A percentile compares a stretch with the other conserved stretches of the same genome.
phyloP scores from a whole-genome alignment of 2,888 invertebrate genomes.

The Drosophila parthenogenetica region DNA sequence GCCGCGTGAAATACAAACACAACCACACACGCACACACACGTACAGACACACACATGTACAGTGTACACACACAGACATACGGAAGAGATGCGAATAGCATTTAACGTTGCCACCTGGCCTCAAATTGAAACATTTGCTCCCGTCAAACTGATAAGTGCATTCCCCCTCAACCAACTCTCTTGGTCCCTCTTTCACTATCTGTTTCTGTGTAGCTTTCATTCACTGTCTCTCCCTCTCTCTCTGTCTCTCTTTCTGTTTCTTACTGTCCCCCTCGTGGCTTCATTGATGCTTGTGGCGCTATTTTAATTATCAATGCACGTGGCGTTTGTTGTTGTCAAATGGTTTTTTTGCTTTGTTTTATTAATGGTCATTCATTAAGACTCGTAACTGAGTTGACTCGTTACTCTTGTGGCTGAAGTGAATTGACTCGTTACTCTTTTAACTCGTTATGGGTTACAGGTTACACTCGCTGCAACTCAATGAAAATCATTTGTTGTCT shows the following conservation, averaged over 20 bases:
- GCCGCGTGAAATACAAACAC: slow-evolving; percentile 9
- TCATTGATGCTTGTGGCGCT: slow-evolving; percentile 29
- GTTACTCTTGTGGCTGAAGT: not conserved
- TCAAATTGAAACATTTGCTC: slow-evolving; percentile 29
- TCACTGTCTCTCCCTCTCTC: not conserved
- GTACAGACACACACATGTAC: not conserved
- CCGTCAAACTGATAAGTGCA: slow-evolving; percentile 32
- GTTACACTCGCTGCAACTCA: not conserved
- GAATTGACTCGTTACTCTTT: not conserved
- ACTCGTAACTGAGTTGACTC: slow-evolving; percentile 8
- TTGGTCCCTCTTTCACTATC: not conserved
- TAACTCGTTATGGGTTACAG: not conserved
- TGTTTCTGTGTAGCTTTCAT: not conserved
- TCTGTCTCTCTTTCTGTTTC: no score
- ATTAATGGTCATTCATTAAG: slow-evolving; percentile 16
- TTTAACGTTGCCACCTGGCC: slow-evolving; percentile 44
- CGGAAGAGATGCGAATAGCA: slow-evolving; percentile 12
- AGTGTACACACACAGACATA: not conserved
- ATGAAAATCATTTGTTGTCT: slow-evolving; percentile 6
- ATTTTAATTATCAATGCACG: slow-evolving; percentile 55
- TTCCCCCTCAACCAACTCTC: not conserved
- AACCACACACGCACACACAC: slow-evolving; percentile 12
- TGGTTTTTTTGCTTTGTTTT: slow-evolving; percentile 28
- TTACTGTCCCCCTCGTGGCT: not conserved
- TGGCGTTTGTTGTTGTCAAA: slow-evolving; percentile 48